Percentiles rank a stretch among this genome's conserved stretches.
These are phyloP conservation scores for Petrocephalus microphthalmus DNA, from an alignment of 2,113 vertebrate genomes.

Conservation along the genomic window DNA sequence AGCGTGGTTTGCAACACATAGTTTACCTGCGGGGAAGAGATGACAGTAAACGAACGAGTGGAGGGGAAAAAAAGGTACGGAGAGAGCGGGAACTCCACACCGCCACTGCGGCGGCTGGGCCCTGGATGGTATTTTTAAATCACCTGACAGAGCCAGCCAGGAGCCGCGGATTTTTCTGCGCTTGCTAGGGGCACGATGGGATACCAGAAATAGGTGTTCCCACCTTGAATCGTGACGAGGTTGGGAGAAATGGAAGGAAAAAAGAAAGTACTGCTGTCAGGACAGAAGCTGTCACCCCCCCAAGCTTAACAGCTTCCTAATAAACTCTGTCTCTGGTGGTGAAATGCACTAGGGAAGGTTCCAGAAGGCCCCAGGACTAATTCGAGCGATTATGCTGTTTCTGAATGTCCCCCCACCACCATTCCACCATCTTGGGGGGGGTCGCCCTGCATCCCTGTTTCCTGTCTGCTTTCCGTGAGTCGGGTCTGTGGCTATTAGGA, in stretches of 20 bases:
- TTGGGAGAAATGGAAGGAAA: neutral
- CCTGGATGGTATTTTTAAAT: neutral
- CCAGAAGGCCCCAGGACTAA: neutral
- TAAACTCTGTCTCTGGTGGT: neutral
- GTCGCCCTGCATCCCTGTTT: neutral
- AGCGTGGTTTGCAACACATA: neutral
- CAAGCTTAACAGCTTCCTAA: neutral
- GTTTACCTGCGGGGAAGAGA: neutral
- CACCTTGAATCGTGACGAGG: neutral
- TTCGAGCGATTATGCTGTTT: neutral
- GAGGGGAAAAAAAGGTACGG: neutral
- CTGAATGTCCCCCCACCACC: neutral
- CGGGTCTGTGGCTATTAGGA: neutral
- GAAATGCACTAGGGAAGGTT: neutral
- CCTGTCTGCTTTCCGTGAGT: neutral
- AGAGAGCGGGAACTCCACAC: neutral
- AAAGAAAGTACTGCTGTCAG: neutral
- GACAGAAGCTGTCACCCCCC: neutral
- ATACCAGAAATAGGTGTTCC: conserved; percentile 1
- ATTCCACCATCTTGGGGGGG: neutral
- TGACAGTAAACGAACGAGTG: conserved; percentile 1
- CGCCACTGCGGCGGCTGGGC: neutral
- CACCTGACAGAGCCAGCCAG: neutral
- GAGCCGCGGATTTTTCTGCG: neutral
- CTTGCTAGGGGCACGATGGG: neutral